These are phyloP conservation scores for Semicossyphus pulcher DNA, from an alignment of 2,113 vertebrate species.

Conservation along the genomic window DNA sequence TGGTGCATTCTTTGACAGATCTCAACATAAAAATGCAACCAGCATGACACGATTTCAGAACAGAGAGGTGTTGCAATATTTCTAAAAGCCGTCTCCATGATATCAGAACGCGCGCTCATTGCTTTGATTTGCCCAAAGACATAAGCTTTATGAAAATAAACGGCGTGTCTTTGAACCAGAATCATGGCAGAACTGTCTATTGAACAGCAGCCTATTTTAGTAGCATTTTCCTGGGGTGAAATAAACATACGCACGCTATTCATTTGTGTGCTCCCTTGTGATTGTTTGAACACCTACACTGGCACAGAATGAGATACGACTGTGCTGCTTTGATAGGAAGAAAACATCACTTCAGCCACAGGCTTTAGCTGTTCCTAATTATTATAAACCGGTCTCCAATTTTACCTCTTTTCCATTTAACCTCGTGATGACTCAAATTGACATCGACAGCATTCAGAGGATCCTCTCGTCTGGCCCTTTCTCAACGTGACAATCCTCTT, in stretches of 20 bases:
- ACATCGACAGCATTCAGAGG: slow-evolving; percentile 11
- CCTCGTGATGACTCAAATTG: slow-evolving; percentile 11
- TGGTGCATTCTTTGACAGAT: slow-evolving; percentile 29
- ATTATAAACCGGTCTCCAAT: slow-evolving; percentile 26
- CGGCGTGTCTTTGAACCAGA: slow-evolving; percentile 40
- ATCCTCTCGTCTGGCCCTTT: background rate
- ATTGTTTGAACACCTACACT: slow-evolving; percentile 58
- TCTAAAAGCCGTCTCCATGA: slow-evolving; percentile 31
- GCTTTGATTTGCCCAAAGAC: slow-evolving; percentile 59
- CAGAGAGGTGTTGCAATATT: slow-evolving; percentile 28
- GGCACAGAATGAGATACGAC: slow-evolving; percentile 3
- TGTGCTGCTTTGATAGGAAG: slow-evolving; percentile 37
- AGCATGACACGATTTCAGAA: slow-evolving; percentile 43
- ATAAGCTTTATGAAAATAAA: slow-evolving; percentile 54
- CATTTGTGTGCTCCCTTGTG: slow-evolving; percentile 39
- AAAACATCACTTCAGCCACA: slow-evolving; percentile 43
- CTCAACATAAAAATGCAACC: slow-evolving; percentile 35
- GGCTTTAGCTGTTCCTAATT: slow-evolving; percentile 44
- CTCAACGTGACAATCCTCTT: background rate
- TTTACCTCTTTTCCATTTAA: slow-evolving; percentile 36
- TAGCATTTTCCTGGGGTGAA: slow-evolving; percentile 53
- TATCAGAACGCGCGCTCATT: slow-evolving; percentile 29
- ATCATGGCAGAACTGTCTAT: slow-evolving; percentile 36
- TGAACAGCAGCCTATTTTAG: slow-evolving; percentile 46
- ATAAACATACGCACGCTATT: slow-evolving; percentile 54